A percentile compares a stretch with the other conserved stretches of the same genome.
Conservation (phyloP, 2,888 invertebrate species). For the Fragum sueziense region DNA sequence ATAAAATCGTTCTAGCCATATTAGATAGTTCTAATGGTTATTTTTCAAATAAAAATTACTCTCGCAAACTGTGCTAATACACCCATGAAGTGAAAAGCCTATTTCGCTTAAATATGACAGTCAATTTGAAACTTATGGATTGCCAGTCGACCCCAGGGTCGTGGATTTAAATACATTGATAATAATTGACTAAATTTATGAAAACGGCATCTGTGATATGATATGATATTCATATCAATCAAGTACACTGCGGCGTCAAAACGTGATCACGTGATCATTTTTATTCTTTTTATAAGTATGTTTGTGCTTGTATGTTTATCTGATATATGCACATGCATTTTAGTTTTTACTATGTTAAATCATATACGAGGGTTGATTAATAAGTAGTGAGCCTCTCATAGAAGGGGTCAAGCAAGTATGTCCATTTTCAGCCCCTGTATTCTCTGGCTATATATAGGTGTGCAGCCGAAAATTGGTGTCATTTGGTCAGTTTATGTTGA, state of each 20-base stretch:
- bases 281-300: too few species aligned
- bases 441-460: too few species aligned
- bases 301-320: too few species aligned
- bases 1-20: conserved; percentile 15
- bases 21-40: conserved; percentile 33
- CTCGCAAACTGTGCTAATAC: conserved; percentile 43
- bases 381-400: too few species aligned
- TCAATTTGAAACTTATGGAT: conserved; percentile 38
- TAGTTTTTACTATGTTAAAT: too few species aligned
- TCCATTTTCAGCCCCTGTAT: too few species aligned
- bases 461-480: too few species aligned
- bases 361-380: too few species aligned
- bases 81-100: conserved; percentile 35
- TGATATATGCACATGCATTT: too few species aligned
- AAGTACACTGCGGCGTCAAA: background rate
- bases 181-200: conserved; percentile 53
- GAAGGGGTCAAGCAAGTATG: too few species aligned
- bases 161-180: conserved; percentile 50
- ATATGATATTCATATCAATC: conserved; percentile 56
- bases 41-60: conserved; percentile 23
- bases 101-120: conserved; percentile 43
- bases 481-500: too few species aligned
- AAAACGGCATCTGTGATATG: conserved; percentile 40
- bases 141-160: conserved; percentile 50
- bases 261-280: too few species aligned